Evolutionary conservation across 2,113 vertebrate species (phyloP), one percentile per base, ranked within the genome.

Genomic region (Megaleporinus macrocephalus): DNA sequence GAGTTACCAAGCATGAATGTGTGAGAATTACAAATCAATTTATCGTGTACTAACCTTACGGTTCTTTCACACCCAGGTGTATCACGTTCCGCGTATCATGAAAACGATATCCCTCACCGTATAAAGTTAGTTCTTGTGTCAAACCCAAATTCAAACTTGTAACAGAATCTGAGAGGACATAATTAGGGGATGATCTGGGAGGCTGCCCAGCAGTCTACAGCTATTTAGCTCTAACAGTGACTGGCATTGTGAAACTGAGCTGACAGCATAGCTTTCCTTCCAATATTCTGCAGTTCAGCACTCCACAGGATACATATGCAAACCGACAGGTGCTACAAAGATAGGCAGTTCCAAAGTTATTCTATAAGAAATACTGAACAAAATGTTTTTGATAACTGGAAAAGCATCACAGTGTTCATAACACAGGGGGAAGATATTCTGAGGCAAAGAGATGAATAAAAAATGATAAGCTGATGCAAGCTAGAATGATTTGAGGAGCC

Each of bases 301-400:
- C 66, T 70, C 33, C 66, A 70, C 30, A 44, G 66, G 66, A 4
- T 44, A 44, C 66, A n/a, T 44, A 70, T 44, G 33, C 11, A 70
- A 70, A 70, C 66, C 20, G 66, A 69, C 66, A 70, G 66, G 41
- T 44, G 33, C 36, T 44, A 70, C 66, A 70, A 70, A 41, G 65
- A 69, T 22, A n/a, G 65, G 12, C 30, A 33, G 29, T 22, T 18
- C 29, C 30, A 66, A 36, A 44, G 36, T 14, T 70, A 70, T 70
- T 70, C 22, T 5, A 4, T 41, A n/a, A n/a, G 36, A 70, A 44
- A 41, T 68, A 30, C 36, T 70, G 10, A 18, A 16, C 1, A 70
- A 22, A 41, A 44, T 70, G 22, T 44, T 24, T 69, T 41, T 44
- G 66, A 44, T n/a, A 44, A 44, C 41, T 36, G 36, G 22, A 70